Percentiles rank a stretch among this genome's conserved stretches.
Evolutionary conservation across 2,113 vertebrate species (phyloP).

Genomic region (Noctilio leporinus): DNA sequence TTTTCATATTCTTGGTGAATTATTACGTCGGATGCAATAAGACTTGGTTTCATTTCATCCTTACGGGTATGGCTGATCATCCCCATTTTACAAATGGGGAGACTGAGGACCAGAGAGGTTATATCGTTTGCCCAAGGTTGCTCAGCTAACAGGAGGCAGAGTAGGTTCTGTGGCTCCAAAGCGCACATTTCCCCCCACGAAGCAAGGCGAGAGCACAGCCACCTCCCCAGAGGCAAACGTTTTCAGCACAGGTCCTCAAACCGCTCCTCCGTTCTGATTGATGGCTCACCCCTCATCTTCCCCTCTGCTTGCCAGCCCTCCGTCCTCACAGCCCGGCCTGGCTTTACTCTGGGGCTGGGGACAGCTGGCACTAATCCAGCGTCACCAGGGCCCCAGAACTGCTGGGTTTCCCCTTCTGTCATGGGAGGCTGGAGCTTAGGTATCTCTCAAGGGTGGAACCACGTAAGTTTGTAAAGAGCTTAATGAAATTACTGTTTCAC

Average conservation of each 20-base stretch:
- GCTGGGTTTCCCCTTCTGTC: constrained; percentile 57
- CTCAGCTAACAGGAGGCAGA: not conserved
- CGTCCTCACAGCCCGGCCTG: not conserved
- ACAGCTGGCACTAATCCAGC: constrained; percentile 61
- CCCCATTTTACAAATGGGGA: not conserved
- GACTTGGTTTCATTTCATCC: not conserved
- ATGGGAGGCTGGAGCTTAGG: constrained; percentile 69
- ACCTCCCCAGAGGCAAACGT: not conserved
- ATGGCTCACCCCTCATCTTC: not conserved
- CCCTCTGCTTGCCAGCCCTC: not conserved
- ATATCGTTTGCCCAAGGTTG: not conserved
- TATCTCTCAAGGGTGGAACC: constrained; percentile 70
- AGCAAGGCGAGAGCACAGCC: not conserved
- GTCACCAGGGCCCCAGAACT: not conserved
- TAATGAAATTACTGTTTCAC: constrained; percentile 27
- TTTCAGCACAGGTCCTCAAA: not conserved
- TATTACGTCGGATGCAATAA: not conserved
- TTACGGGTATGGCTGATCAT: not conserved
- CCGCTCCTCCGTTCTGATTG: not conserved
- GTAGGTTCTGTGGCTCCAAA: not conserved
- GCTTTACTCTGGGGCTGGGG: not conserved
- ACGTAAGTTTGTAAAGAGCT: constrained; percentile 38
- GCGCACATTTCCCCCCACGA: not conserved
- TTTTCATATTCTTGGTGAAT: not conserved
- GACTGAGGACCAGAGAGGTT: not conserved